Evolutionary conservation across 2,797 vertebrate genomes (phyloP).

Genomic region (Fringilla coelebs): DNA sequence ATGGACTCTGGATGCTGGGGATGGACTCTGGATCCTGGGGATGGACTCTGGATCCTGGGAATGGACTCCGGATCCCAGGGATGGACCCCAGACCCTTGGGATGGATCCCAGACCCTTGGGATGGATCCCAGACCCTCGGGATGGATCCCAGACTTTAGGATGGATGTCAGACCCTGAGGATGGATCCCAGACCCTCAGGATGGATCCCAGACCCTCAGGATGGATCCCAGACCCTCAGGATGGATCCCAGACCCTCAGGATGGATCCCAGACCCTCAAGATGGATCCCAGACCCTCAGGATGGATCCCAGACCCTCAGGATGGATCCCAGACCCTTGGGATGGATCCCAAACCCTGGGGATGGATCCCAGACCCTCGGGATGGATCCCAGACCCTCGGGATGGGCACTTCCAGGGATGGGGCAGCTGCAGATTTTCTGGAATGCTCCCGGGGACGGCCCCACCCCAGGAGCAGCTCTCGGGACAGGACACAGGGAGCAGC

Average conservation of each 20-base stretch:
- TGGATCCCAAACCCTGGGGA: fast-evolving
- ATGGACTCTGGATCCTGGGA: fast-evolving
- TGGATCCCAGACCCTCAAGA: fast-evolving
- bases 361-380: fast-evolving
- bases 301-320: fast-evolving
- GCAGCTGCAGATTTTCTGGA: background rate
- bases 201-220: fast-evolving
- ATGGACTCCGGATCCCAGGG: fast-evolving
- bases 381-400: background rate
- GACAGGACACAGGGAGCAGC: background rate
- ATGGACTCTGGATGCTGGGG: fast-evolving
- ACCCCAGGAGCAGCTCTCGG: background rate
- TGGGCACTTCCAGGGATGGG: background rate
- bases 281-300: background rate
- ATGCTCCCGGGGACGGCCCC: background rate
- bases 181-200: fast-evolving
- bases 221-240: fast-evolving
- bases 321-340: fast-evolving
- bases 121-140: fast-evolving
- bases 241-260: fast-evolving
- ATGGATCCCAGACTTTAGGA: fast-evolving
- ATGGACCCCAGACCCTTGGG: fast-evolving
- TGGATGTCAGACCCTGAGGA: fast-evolving
- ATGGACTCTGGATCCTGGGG: fast-evolving
- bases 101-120: fast-evolving